Conservation (phyloP, 2,113 vertebrate species). For the Petroica traversi region DNA sequence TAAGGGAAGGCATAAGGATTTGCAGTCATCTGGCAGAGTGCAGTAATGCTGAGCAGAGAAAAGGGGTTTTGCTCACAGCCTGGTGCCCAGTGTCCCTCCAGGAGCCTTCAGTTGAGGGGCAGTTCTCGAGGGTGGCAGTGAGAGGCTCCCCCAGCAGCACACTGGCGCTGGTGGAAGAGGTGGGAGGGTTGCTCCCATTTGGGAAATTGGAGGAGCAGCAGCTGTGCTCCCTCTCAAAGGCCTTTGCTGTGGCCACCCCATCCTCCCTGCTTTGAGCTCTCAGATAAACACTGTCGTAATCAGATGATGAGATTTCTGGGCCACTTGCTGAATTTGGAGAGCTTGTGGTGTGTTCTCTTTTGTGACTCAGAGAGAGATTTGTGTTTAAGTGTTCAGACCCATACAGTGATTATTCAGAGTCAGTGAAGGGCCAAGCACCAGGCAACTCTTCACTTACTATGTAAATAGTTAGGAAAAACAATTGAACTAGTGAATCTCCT, state of each 20-base stretch:
- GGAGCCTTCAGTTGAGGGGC: neutral
- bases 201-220: neutral
- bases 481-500: neutral
- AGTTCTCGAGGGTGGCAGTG: fast-evolving
- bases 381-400: neutral
- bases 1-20: neutral
- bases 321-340: neutral
- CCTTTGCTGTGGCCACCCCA: neutral
- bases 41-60: neutral
- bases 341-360: neutral
- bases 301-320: neutral
- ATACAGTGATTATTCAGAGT: neutral
- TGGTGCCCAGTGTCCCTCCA: neutral
- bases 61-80: neutral
- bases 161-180: neutral
- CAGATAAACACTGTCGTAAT: neutral
- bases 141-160: neutral
- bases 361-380: neutral
- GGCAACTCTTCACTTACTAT: neutral
- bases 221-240: neutral
- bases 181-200: neutral
- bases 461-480: neutral
- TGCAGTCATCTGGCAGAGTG: neutral
- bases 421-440: neutral
- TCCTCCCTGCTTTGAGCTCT: neutral